A percentile compares a stretch with the other conserved stretches of the same genome.
phyloP scores from a whole-genome alignment of 2,888 invertebrate species.

The Eupeodes latifasciatus region DNA sequence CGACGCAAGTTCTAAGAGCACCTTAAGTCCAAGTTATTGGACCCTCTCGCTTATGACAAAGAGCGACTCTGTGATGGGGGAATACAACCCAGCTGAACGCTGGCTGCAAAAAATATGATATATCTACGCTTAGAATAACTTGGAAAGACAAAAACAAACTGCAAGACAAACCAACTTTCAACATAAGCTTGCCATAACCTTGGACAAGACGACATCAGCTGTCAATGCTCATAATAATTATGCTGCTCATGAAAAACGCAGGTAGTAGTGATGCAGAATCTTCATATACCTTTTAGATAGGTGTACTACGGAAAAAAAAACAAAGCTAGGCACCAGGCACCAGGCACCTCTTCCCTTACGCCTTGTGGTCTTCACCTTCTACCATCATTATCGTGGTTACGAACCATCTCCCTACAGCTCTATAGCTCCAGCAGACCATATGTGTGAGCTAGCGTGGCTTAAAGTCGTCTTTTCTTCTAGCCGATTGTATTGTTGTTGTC shows the following conservation, averaged over 20 bases:
- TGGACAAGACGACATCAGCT: conserved; percentile 76
- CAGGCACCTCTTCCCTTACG: conserved; percentile 20
- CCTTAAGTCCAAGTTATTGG: conserved; percentile 26
- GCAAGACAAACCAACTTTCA: conserved; percentile 14
- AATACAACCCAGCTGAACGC: conserved; percentile 12
- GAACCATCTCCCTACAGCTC: conserved; percentile 10
- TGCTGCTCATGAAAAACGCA: conserved; percentile 72
- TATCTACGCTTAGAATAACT: conserved; percentile 25
- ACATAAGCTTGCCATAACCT: conserved; percentile 67
- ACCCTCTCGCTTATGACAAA: conserved; percentile 52
- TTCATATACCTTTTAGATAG: background rate
- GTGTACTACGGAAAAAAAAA: background rate
- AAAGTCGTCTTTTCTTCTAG: conserved; percentile 34
- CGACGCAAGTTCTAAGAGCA: conserved; percentile 20
- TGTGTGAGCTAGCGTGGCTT: conserved; percentile 40
- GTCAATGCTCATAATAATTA: conserved; percentile 77
- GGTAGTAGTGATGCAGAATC: conserved; percentile 49
- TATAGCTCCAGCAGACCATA: conserved; percentile 15
- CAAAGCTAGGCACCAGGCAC: conserved; percentile 11
- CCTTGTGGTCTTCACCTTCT: conserved; percentile 11
- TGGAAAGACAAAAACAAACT: conserved; percentile 2
- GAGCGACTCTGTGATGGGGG: conserved; percentile 9
- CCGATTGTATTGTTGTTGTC: conserved; percentile 11
- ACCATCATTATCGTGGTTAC: conserved; percentile 47
- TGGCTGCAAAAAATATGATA: conserved; percentile 32